Evolutionary conservation across 2,113 vertebrate genomes (phyloP).

Genomic region (Heterotis niloticus): DNA sequence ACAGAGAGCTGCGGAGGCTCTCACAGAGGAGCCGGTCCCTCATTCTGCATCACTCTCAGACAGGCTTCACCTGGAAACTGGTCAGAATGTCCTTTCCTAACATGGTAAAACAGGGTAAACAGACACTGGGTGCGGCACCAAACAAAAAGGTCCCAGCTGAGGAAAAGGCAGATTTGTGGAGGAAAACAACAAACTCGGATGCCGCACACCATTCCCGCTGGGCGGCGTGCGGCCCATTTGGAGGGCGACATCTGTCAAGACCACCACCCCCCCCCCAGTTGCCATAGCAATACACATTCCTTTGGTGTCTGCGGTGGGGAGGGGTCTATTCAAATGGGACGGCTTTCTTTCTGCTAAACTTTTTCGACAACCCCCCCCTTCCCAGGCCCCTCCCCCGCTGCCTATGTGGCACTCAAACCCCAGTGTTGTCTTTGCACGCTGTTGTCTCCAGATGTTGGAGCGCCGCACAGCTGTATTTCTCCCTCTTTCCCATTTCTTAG

Average conservation of each 20-base stretch:
- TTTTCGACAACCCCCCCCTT: background rate
- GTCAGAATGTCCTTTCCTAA: background rate
- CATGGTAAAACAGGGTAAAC: background rate
- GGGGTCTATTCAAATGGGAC: slow-evolving; percentile 51
- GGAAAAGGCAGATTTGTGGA: background rate
- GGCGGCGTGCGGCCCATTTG: background rate
- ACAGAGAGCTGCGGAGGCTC: background rate
- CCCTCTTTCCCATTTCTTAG: too few relatives aligned
- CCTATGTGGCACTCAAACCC: slow-evolving; percentile 86
- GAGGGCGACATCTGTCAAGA: slow-evolving; percentile 43
- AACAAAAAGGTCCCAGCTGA: background rate
- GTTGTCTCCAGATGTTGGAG: slow-evolving; percentile 1
- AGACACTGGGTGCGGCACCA: background rate
- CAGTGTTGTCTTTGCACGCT: slow-evolving; percentile 29
- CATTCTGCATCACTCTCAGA: background rate
- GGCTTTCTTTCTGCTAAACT: slow-evolving; percentile 30
- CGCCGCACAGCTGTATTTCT: too few relatives aligned
- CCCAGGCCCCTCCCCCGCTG: slow-evolving; percentile 56
- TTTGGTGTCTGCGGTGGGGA: slow-evolving; percentile 71
- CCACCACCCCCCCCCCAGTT: slow-evolving; percentile 42
- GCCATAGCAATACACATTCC: slow-evolving; percentile 84
- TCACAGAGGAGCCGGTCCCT: background rate
- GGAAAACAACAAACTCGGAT: background rate
- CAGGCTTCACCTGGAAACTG: background rate
- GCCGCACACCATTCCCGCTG: background rate